Conservation (phyloP, 2,797 vertebrate genomes). For the Nyctalus aviator region DNA sequence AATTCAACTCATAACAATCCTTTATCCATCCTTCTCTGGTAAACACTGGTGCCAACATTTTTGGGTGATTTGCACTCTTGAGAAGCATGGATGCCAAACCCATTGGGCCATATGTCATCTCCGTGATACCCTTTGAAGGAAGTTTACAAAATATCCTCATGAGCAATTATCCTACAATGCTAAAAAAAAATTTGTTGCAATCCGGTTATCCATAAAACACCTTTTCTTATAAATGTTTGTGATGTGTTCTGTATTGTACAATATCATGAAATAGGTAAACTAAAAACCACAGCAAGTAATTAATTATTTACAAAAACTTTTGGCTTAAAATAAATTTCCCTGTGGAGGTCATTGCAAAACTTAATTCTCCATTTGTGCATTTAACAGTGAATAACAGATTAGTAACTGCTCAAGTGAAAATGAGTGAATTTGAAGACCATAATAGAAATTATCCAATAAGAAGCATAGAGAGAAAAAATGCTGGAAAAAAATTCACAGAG, state of each 20-base stretch:
- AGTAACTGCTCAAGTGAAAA: not conserved
- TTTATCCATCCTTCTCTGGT: not conserved
- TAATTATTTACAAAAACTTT: not conserved
- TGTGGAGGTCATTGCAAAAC: not conserved
- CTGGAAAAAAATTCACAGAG: not conserved
- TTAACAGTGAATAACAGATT: not conserved
- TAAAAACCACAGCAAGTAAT: conserved; percentile 7
- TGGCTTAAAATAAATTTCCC: not conserved
- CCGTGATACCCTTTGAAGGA: not conserved
- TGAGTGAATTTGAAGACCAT: not conserved
- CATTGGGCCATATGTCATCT: not conserved
- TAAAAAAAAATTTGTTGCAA: not conserved
- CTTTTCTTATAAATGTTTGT: not conserved
- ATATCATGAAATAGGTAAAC: not conserved
- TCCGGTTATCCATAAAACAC: not conserved
- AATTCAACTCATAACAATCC: not conserved
- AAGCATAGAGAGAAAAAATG: not conserved
- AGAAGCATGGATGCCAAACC: not conserved
- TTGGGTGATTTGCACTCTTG: not conserved
- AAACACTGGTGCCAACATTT: not conserved
- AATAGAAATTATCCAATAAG: conserved; percentile 1
- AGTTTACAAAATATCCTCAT: not conserved
- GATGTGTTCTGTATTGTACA: not conserved
- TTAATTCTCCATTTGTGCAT: not conserved
- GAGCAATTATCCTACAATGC: not conserved